phyloP scores from a whole-genome alignment of 1,140 invertebrate genomes.

The Homarus americanus region DNA sequence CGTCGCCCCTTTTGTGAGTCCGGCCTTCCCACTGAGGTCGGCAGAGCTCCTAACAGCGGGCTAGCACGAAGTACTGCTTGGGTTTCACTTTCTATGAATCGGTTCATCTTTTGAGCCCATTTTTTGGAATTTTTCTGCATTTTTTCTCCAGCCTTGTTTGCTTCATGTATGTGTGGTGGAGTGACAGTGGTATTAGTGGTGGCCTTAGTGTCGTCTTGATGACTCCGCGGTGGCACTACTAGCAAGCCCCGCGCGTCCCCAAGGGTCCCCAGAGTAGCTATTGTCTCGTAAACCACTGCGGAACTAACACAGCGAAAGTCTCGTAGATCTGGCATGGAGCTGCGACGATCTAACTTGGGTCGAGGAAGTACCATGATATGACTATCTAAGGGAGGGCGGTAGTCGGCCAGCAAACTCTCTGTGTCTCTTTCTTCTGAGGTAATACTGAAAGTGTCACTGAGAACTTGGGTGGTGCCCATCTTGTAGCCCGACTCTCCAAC shows the following conservation, averaged over 20 bases:
- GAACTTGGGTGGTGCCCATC: constrained; percentile 48
- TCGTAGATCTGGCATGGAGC: constrained; percentile 71
- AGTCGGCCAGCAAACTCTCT: not conserved
- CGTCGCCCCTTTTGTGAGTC: constrained; percentile 20
- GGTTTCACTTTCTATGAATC: constrained; percentile 63
- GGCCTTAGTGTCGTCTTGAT: not conserved
- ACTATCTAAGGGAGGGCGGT: constrained; percentile 42
- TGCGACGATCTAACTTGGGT: constrained; percentile 64
- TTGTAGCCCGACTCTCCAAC: constrained; percentile 14
- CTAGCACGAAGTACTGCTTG: constrained; percentile 61
- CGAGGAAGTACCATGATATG: constrained; percentile 62
- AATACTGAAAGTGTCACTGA: constrained; percentile 49
- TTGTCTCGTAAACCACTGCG: constrained; percentile 70
- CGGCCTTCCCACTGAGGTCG: not conserved
- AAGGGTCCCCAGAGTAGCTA: constrained; percentile 59
- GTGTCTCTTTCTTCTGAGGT: constrained; percentile 2
- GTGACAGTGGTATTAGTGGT: not conserved
- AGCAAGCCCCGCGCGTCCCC: constrained; percentile 61
- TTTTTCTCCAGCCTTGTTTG: not conserved
- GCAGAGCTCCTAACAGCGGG: constrained; percentile 41
- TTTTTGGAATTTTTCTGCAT: not conserved
- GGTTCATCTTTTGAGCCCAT: constrained; percentile 63
- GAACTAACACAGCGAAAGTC: constrained; percentile 70
- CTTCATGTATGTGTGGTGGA: not conserved
- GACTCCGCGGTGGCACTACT: constrained; percentile 38